Evolutionary conservation across 2,888 invertebrate genomes (phyloP), one percentile per base, ranked within the genome.

Genomic region (Cheilosia urbana): DNA sequence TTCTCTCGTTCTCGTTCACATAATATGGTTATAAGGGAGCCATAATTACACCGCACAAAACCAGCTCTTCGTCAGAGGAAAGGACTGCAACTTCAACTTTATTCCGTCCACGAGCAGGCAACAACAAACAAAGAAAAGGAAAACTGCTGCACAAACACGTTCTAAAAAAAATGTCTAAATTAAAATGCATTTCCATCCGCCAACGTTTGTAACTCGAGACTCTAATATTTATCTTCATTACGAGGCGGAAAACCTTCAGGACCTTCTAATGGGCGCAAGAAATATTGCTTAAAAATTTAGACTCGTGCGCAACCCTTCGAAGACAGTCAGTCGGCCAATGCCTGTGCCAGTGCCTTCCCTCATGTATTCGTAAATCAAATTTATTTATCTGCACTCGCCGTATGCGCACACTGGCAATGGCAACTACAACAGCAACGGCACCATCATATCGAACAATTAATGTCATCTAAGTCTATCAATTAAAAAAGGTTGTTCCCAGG

Each of bases 401-500:
- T 37, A 42, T 40, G 19, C 30, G 30, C 30, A 9, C 30, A 7
- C 30, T 9, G 30, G 30, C 30, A 27, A 27, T 27, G 24, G 30
- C 30, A 30, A 30, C 30, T 7, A 9, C 30, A 30, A 30, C 3
- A 9, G 37, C 66, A 58, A 47, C 17, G 19, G 51, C 73, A 65
- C 84, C 79, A 75, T 79, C 75, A 84, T 84, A 84, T 79, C 68
- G 73, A 37, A 57, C 58, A 84, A 84, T 84, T 84, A 84, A 84
- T 84, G 79, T 75, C 84, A 58, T 84, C 69, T 62, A 65, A 69
- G 58, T 58, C 79, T 68, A 79, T 79, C 69, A 84, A 84, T 84
- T 84, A 79, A 75, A 79, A 72, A 75, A 79, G 73, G 79, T 79
- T 84, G 69, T 84, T 84, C 75, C 73, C 65, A 71, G 63, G 69